These are phyloP conservation scores for Laticauda colubrina DNA, from an alignment of 2,113 vertebrate species.

Conservation along the genomic window DNA sequence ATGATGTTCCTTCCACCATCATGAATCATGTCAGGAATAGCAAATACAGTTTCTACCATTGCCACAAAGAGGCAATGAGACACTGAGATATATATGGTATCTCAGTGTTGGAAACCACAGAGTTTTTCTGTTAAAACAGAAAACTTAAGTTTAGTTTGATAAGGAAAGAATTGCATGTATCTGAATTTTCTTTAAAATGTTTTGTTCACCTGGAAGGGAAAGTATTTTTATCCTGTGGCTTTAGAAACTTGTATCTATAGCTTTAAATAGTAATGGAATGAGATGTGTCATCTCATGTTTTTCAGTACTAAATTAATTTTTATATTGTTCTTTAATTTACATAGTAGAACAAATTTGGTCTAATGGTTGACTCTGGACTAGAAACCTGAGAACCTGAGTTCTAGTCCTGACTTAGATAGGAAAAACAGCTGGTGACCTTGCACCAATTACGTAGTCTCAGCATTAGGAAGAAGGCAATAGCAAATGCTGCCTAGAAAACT, in stretches of 20 bases:
- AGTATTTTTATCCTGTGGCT: neutral
- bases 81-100: too few species aligned
- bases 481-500: neutral
- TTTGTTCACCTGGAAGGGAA: neutral
- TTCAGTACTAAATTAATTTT: neutral
- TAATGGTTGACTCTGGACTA: neutral
- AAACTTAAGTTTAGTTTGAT: neutral
- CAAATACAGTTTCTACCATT: neutral
- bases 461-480: neutral
- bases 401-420: neutral
- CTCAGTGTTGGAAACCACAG: neutral
- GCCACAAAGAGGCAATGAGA: neutral
- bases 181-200: neutral
- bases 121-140: neutral
- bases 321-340: neutral
- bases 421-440: neutral
- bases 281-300: neutral
- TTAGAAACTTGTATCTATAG: neutral
- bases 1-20: neutral
- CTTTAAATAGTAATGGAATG: neutral
- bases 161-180: neutral
- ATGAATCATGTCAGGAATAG: neutral
- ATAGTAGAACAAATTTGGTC: neutral
- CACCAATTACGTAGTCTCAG: neutral
- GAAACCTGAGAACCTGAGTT: neutral